Evolutionary conservation across 2,888 invertebrate genomes (phyloP), one percentile per base, ranked within the genome.

Genomic region (Punctoribates punctum): DNA sequence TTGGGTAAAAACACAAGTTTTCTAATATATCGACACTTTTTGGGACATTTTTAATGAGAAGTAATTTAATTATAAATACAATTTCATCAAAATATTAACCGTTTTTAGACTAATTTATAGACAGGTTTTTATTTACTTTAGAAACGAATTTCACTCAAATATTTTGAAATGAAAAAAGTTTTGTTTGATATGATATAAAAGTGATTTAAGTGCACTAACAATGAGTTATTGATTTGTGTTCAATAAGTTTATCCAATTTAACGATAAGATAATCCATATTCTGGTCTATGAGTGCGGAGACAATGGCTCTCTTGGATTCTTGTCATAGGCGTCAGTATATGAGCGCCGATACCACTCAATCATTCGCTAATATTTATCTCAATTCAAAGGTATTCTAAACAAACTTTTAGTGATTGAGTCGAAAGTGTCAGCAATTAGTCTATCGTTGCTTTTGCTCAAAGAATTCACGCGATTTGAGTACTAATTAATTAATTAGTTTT

Each of bases 191-290:
- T 20, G n/a, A n/a, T n/a, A n/a, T 20, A n/a, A n/a, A 51, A 51
- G 20, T 51, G 51, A 20, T 51, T n/a, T 42, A 42, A 42, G 42
- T 42, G 13, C 42, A 42, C 42, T 42, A 8, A 34, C 34, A 62
- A 62, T 62, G 62, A 34, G 62, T 34, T 62, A 62, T 62, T 62
- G 62, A 62, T 62, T 62, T 34, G 29, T 62, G 62, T 62, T 62
- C 62, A 62, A 62, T 62, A n/a, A 62, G 62, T 62, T 62, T 62
- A n/a, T 62, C 62, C 34, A 62, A 34, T 60, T 20, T 27, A 60
- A 17, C 2, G 62, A 62, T 62, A 34, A 62, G 23, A 13, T 13
- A 8, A 60, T 25, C 2, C 3, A 17, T 57, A 23, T 57, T 25
- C 23, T 57, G 57, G 23, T n/a, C 29, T 9, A 29, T 42, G 70